Evolutionary conservation across 2,888 invertebrate species (phyloP).

Genomic region (Tanypteryx hageni): DNA sequence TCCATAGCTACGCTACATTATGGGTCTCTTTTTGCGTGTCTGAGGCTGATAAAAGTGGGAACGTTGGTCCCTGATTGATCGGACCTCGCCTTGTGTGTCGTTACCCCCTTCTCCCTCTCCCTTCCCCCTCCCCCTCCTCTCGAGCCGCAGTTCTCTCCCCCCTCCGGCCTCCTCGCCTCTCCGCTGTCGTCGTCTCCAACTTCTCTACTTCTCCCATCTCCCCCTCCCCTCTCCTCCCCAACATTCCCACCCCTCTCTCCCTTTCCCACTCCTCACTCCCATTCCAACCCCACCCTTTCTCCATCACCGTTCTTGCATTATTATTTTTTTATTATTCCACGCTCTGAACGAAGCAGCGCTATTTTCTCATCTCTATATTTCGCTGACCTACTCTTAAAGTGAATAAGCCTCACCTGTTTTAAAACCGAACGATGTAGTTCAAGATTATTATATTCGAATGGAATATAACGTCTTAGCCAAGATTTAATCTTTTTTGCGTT

Average conservation of each 20-base stretch:
- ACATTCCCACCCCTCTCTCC: not conserved
- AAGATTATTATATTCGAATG: not conserved
- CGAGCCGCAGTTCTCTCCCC: not conserved
- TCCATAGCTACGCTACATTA: not conserved
- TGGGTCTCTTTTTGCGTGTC: not conserved
- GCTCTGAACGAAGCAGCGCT: not conserved
- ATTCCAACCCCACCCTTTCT: not conserved
- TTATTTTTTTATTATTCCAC: not conserved
- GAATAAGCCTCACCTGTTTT: not conserved
- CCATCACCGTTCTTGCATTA: not conserved
- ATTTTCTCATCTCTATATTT: not conserved
- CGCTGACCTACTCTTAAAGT: not conserved
- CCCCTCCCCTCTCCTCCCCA: not conserved
- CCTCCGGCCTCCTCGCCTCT: not conserved
- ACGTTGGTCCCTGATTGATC: conserved; percentile 41
- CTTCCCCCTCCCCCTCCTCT: not conserved
- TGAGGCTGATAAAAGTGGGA: conserved; percentile 27
- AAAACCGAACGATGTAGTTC: not conserved
- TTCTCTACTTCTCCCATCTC: not conserved
- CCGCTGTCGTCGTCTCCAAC: not conserved
- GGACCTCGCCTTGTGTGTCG: not conserved
- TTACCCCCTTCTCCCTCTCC: not conserved
- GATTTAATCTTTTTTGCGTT: not conserved
- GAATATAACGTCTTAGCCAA: not conserved
- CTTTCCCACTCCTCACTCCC: too few relatives aligned